These are phyloP conservation scores for Paelopatides confundens DNA, from an alignment of 53 echinoderm and acorn worm species.

Conservation along the genomic window DNA sequence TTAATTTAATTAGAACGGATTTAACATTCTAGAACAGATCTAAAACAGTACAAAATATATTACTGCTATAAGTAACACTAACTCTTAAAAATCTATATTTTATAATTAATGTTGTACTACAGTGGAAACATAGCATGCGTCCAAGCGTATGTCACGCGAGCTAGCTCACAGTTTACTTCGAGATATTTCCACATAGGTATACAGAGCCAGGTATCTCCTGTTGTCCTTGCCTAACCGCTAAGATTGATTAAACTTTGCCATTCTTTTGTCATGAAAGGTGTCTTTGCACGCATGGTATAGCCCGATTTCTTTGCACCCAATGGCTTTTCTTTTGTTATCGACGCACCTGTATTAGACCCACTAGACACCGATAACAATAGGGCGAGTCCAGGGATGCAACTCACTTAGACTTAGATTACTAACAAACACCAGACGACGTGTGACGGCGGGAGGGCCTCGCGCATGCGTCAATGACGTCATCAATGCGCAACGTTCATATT, in stretches of 20 bases:
- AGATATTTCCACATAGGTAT: too few relatives aligned
- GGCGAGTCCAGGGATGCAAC: not conserved
- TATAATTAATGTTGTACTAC: not conserved
- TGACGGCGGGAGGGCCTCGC: not conserved
- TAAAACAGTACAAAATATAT: not conserved
- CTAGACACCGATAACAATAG: slow-evolving; percentile 1
- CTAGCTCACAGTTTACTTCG: not conserved
- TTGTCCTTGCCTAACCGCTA: not conserved
- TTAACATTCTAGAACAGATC: not conserved
- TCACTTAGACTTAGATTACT: not conserved
- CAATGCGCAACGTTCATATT: not conserved
- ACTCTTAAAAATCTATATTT: not conserved
- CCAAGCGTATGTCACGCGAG: not conserved
- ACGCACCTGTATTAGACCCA: not conserved
- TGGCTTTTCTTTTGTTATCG: not conserved
- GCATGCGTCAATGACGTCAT: not conserved
- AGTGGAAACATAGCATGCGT: not conserved
- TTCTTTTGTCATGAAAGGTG: not conserved
- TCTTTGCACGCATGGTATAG: slow-evolving; percentile 1
- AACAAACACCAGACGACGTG: not conserved
- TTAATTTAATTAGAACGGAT: not conserved
- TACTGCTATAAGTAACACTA: too few relatives aligned
- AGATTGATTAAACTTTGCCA: not conserved
- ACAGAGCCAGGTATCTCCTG: not conserved
- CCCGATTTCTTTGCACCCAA: not conserved